Conservation (phyloP, 1,140 invertebrate genomes). For the Papilio dardanus region DNA sequence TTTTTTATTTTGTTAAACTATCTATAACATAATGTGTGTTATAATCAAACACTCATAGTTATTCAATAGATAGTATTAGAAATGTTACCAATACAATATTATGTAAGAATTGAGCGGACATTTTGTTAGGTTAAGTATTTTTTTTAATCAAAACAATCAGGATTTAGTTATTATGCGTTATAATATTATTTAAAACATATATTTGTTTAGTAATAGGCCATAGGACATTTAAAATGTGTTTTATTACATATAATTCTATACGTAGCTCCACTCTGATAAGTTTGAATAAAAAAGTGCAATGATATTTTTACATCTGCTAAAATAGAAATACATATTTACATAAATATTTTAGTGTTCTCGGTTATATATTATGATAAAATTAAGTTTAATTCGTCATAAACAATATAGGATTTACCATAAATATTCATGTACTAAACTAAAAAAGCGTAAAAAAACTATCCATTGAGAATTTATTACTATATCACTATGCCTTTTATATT, state of each 20-base stretch:
- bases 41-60: slow-evolving; percentile 15
- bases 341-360: slow-evolving; percentile 20
- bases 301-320: slow-evolving; percentile 4
- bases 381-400: slow-evolving; percentile 12
- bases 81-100: slow-evolving; percentile 22
- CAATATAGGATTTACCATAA: slow-evolving; percentile 46
- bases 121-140: background rate
- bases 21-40: background rate
- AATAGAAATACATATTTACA: slow-evolving; percentile 22
- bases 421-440: slow-evolving; percentile 60
- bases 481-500: slow-evolving; percentile 69
- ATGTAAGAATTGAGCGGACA: slow-evolving; percentile 24
- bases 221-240: background rate
- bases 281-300: background rate
- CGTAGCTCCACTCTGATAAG: no score
- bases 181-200: background rate
- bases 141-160: slow-evolving; percentile 8
- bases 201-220: background rate
- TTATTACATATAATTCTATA: background rate
- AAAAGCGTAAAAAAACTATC: slow-evolving; percentile 68
- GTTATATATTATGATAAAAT: slow-evolving; percentile 26
- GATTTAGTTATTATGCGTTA: background rate
- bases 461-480: slow-evolving; percentile 69
- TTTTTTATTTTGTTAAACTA: background rate
- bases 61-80: slow-evolving; percentile 17